Base-by-base conservation (phyloP, 2,888 invertebrate genomes). In the Acronicta aceris region DNA sequence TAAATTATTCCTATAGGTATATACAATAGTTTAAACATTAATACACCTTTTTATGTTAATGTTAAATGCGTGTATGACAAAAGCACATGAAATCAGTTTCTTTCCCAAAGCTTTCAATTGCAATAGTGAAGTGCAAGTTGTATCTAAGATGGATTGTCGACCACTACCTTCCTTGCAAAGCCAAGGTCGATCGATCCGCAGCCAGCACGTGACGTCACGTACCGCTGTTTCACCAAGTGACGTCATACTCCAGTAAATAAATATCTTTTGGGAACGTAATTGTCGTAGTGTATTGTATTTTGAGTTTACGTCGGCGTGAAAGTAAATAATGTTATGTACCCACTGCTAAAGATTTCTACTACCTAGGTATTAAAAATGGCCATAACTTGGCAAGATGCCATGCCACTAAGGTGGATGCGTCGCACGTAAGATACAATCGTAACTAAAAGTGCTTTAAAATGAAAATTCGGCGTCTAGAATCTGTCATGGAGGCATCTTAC, bases 161-260 rank as follows among this genome's bases (percentile, higher is more conserved):
- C 38, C 38, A 36, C 5, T 13, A n/a, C 5, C 66, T 77, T 77
- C 74, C 76, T 75, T 70, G 74, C 51, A 52, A 30, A 68, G 53
- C 78, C 80, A 84, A 84, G 84, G 84, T 80, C 79, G 74, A 75
- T 77, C 82, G 81, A 81, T 84, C 67, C 25, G 27, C 60, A 54
- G 50, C 48, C 42, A 59, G 41, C 25, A 38, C 46, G 64, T 80
- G 79, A 79, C 81, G 81, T 79, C 81, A 76, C 62, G 21, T 46
- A 43, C 45, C 57, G 65, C 68, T 52, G 65, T 61, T 42, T 50
- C 56, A 10, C 58, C 33, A 9, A 10, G 40, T 67, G 71, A 70
- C 71, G 74, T 76, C 71, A 71, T 38, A 13, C 6, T 5, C 50
- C 54, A 52, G 43, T 49, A 70, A 65, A 74, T 74, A 64, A 41